Evolutionary conservation across 2,797 vertebrate genomes (phyloP).

Genomic region (Acanthiza pusilla): DNA sequence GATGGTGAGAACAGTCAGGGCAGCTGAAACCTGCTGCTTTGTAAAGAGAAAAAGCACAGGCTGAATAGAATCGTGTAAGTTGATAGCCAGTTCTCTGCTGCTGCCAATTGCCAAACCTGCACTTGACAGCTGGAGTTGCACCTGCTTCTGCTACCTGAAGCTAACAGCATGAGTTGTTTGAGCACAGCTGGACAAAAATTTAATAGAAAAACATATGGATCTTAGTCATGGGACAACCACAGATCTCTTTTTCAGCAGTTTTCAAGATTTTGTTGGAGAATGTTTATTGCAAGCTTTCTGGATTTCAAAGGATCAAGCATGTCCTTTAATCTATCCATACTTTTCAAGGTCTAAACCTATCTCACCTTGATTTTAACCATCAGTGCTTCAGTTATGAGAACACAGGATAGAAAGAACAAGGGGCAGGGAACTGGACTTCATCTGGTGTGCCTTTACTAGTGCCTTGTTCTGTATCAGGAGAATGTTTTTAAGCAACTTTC

Average conservation of each 20-base stretch:
- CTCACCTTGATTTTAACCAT: neutral
- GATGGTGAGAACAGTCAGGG: conserved; percentile 67
- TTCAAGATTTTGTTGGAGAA: neutral
- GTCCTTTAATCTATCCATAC: neutral
- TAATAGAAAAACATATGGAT: neutral
- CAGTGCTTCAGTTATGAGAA: neutral
- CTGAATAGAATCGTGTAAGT: neutral
- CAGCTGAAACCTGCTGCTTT: neutral
- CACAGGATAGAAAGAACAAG: neutral
- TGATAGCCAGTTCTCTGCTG: neutral
- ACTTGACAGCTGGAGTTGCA: neutral
- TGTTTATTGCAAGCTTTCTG: neutral
- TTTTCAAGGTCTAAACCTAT: neutral
- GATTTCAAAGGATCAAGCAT: neutral
- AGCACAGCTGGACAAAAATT: neutral
- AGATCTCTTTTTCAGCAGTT: neutral
- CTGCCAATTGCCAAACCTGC: neutral
- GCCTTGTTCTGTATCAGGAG: neutral
- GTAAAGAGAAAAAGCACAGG: neutral
- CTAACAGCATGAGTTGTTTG: neutral
- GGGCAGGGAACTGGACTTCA: neutral
- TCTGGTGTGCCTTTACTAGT: neutral
- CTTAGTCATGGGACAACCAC: neutral
- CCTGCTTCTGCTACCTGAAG: neutral
- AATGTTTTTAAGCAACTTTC: neutral